Evolutionary conservation across 2,888 invertebrate genomes (phyloP), one percentile per base, ranked within the genome.

Genomic region (Pogonocherus hispidulus): DNA sequence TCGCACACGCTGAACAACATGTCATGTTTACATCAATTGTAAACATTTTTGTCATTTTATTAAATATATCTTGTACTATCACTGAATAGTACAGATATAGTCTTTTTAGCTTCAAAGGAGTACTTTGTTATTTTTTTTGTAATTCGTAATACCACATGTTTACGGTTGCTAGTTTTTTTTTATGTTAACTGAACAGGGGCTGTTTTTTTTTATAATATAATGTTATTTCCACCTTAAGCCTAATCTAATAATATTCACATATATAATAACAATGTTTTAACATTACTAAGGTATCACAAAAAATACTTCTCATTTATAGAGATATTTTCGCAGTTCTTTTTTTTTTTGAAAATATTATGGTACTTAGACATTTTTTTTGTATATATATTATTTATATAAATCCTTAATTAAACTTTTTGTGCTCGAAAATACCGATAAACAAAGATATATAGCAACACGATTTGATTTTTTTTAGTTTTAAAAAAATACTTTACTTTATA

Each of bases 201-300:
- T 2, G 32, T 32, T 32, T 32, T 11, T 32, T 32, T 32, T 32
- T 8, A 11, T 32, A 32, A 32, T 32, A 32, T 8, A 8, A 9
- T 32, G 11, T 32, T 32, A 32, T 69, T 65, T 69, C 69, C 63
- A 71, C 44, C 66, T 69, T 73, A 72, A 73, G 69, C 66, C 70
- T 73, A 73, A 65, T 69, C 71, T 78, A 77, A 71, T 70, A 79
- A 78, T 80, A 79, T 78, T 79, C 79, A 80, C 79, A 79, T 78
- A 74, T 75, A 80, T 73, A 75, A 79, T 76, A 77, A 80, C 79
- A 80, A 79, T 79, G 77, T 75, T 78, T 75, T 77, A 75, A 76
- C 79, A 75, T 82, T 80, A 81, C 79, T 80, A 82, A 82, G 82
- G 81, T 83, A 83, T 83, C 83, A 83, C 83, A 83, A 83, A 83